A percentile compares a stretch with the other conserved stretches of the same genome.
Evolutionary conservation across 2,797 vertebrate genomes (phyloP).

Genomic region (Microctenopoma steveboyesi): DNA sequence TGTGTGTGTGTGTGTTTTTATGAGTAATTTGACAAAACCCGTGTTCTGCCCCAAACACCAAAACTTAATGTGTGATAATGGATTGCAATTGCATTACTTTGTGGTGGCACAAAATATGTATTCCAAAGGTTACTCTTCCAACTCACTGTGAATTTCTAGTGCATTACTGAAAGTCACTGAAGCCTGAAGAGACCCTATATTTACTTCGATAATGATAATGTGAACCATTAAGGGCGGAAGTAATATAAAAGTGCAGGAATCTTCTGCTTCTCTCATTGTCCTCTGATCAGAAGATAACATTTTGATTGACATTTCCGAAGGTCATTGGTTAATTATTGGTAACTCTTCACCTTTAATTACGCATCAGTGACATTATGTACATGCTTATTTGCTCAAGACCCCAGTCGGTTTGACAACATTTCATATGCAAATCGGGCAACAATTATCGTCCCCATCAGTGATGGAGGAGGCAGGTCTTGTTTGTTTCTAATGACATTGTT

Average conservation of each 20-base stretch:
- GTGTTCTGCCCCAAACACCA: slow-evolving; percentile 42
- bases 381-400: slow-evolving; percentile 73
- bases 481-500: slow-evolving; percentile 76
- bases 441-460: slow-evolving; percentile 77
- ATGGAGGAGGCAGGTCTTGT: slow-evolving; percentile 67
- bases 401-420: slow-evolving; percentile 68
- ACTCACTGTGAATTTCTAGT: slow-evolving; percentile 31
- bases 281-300: slow-evolving; percentile 73
- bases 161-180: slow-evolving; percentile 24
- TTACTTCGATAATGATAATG: slow-evolving; percentile 24
- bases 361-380: slow-evolving; percentile 64
- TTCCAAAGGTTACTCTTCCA: slow-evolving; percentile 36
- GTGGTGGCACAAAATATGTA: slow-evolving; percentile 33
- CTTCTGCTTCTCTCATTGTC: slow-evolving; percentile 32
- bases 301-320: slow-evolving; percentile 79
- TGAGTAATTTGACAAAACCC: slow-evolving; percentile 70
- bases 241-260: slow-evolving; percentile 10
- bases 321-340: slow-evolving; percentile 76
- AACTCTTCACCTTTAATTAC: slow-evolving; percentile 76
- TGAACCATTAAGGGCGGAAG: slow-evolving; percentile 26
- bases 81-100: slow-evolving; percentile 52
- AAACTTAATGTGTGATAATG: slow-evolving; percentile 51
- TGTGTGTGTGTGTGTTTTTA: slow-evolving; percentile 19
- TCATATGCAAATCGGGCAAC: slow-evolving; percentile 76
- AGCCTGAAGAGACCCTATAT: slow-evolving; percentile 16